These are phyloP conservation scores for Strigamia maritima DNA, from an alignment of 2,888 invertebrate genomes.

Conservation along the genomic window DNA sequence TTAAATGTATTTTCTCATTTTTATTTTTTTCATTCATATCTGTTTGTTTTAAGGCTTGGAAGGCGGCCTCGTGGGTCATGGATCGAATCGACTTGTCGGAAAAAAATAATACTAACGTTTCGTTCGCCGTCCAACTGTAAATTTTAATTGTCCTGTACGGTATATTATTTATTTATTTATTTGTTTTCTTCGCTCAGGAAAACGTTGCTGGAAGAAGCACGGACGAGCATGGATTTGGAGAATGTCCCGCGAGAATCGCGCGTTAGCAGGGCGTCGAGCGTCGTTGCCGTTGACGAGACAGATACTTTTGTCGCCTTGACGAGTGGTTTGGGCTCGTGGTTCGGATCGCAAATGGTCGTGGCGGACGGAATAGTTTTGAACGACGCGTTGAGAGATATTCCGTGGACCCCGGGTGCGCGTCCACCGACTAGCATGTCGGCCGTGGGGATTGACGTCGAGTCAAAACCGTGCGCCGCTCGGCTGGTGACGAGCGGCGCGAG, in stretches of 20 bases:
- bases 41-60: neutral
- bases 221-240: neutral
- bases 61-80: neutral
- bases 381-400: slow-evolving; percentile 46
- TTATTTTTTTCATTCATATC: too few species aligned
- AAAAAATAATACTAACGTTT: neutral
- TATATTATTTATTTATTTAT: neutral
- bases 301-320: slow-evolving; percentile 42
- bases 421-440: slow-evolving; percentile 1
- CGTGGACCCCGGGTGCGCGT: neutral
- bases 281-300: neutral
- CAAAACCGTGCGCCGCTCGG: neutral
- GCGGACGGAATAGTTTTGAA: slow-evolving; percentile 59
- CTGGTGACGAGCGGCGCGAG: neutral
- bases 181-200: neutral
- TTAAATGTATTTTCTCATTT: too few species aligned
- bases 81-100: neutral
- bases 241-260: neutral
- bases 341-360: slow-evolving; percentile 58
- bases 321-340: slow-evolving; percentile 60
- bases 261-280: neutral
- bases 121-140: neutral
- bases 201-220: neutral
- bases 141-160: neutral
- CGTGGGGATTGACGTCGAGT: neutral